phyloP scores from a whole-genome alignment of 2,888 invertebrate genomes.

The Petrolisthes cinctipes region DNA sequence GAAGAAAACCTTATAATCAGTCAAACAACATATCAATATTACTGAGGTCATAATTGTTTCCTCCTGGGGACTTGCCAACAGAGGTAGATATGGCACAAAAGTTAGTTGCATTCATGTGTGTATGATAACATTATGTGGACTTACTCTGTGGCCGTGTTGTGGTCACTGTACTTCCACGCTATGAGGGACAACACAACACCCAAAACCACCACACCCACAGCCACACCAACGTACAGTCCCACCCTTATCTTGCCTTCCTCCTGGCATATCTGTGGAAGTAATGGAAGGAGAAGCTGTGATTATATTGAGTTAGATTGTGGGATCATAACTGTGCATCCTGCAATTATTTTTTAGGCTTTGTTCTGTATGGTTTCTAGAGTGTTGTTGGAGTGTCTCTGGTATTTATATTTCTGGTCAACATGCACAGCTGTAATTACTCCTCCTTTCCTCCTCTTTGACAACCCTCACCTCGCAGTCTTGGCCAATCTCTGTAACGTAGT shows the following conservation, averaged over 20 bases:
- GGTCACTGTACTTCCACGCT: slow-evolving; percentile 3
- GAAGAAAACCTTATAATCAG: background rate
- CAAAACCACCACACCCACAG: slow-evolving; percentile 9
- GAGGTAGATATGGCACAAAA: background rate
- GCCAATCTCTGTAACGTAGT: background rate
- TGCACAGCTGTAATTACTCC: background rate
- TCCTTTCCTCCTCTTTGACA: slow-evolving; percentile 25
- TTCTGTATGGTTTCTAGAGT: background rate
- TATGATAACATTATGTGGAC: background rate
- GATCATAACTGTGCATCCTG: background rate
- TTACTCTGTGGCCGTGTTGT: background rate
- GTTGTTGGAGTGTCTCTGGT: background rate
- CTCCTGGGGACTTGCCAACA: too few relatives aligned
- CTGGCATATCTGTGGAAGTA: slow-evolving; percentile 16
- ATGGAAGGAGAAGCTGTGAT: background rate
- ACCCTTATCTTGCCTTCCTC: background rate
- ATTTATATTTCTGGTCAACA: background rate
- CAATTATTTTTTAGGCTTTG: too few relatives aligned
- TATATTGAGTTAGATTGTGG: background rate
- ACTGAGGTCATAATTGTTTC: background rate
- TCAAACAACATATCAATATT: background rate
- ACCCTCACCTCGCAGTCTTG: background rate
- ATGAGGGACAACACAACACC: background rate
- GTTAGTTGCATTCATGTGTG: background rate
- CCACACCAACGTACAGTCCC: slow-evolving; percentile 4